Conservation (phyloP, 53 echinoderm and acorn worm genomes). For the Arbacia lixula region DNA sequence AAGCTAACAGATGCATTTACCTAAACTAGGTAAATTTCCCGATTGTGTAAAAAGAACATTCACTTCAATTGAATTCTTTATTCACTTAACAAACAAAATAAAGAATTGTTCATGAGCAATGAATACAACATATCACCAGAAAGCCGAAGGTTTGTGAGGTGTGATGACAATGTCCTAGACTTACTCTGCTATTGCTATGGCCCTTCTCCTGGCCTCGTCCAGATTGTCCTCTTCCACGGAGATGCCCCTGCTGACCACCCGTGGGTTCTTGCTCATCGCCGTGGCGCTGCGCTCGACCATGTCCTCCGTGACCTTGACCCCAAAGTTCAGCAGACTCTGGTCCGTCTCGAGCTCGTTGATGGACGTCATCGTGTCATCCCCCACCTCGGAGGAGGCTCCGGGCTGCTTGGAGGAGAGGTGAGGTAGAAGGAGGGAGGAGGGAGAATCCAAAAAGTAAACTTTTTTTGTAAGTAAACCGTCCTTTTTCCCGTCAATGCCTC, state of each 20-base stretch:
- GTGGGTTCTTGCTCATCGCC: slow-evolving; percentile 83
- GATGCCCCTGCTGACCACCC: slow-evolving; percentile 76
- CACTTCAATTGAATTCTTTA: too few relatives aligned
- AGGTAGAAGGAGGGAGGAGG: background rate
- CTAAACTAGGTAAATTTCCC: too few relatives aligned
- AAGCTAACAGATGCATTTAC: too few relatives aligned
- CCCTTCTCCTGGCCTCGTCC: slow-evolving; percentile 83
- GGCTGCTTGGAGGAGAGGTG: background rate
- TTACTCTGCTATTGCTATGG: slow-evolving; percentile 91
- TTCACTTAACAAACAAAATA: too few relatives aligned
- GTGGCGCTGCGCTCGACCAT: slow-evolving; percentile 92
- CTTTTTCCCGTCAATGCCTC: too few relatives aligned
- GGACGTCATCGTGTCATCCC: background rate
- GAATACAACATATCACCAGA: background rate
- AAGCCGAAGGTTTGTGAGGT: too few relatives aligned
- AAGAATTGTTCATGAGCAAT: too few relatives aligned
- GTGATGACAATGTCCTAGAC: slow-evolving; percentile 21
- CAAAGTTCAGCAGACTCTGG: slow-evolving; percentile 15
- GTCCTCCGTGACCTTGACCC: slow-evolving; percentile 86
- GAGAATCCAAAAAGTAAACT: too few relatives aligned
- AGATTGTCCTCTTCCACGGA: slow-evolving; percentile 75
- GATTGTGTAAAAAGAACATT: too few relatives aligned
- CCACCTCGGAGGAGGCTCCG: background rate
- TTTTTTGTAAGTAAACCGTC: too few relatives aligned
- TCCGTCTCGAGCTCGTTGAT: slow-evolving; percentile 33